Evolutionary conservation across 1,140 invertebrate genomes (phyloP).

Genomic region (Drosophila novamexicana): DNA sequence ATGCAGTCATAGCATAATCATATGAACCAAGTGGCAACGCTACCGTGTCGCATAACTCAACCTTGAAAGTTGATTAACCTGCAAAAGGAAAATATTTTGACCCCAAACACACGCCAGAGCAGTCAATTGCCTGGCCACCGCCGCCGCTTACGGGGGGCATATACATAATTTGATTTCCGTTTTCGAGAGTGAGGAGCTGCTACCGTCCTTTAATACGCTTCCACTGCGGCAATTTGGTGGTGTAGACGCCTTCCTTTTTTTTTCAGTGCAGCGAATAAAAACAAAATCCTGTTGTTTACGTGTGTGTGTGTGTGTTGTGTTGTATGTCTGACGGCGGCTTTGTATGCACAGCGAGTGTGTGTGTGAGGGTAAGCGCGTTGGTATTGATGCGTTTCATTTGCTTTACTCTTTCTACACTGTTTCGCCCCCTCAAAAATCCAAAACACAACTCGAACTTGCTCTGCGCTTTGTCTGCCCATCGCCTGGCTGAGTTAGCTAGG

Average conservation of each 20-base stretch:
- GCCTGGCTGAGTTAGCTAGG: conserved; percentile 49
- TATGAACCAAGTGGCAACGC: conserved; percentile 10
- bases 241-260: conserved; percentile 26
- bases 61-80: conserved; percentile 80
- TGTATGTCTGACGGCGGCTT: conserved; percentile 52
- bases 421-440: conserved; percentile 63
- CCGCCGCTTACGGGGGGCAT: conserved; percentile 43
- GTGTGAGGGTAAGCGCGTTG: conserved; percentile 9
- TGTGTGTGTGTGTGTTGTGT: conserved; percentile 34
- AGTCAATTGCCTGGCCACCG: conserved; percentile 38
- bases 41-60: conserved; percentile 30
- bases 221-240: conserved; percentile 22
- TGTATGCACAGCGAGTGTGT: conserved; percentile 33
- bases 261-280: conserved; percentile 49
- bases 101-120: conserved; percentile 53
- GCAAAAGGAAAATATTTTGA: conserved; percentile 70
- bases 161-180: conserved; percentile 72
- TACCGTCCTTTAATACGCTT: conserved; percentile 23
- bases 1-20: not conserved
- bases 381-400: conserved; percentile 59
- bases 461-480: conserved; percentile 67
- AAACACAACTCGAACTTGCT: conserved; percentile 76
- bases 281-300: conserved; percentile 68
- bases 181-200: conserved; percentile 10
- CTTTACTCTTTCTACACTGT: conserved; percentile 59